Evolutionary conservation across 2,888 invertebrate genomes (phyloP), one percentile per base, ranked within the genome.

Genomic region (Cerastis leucographa): DNA sequence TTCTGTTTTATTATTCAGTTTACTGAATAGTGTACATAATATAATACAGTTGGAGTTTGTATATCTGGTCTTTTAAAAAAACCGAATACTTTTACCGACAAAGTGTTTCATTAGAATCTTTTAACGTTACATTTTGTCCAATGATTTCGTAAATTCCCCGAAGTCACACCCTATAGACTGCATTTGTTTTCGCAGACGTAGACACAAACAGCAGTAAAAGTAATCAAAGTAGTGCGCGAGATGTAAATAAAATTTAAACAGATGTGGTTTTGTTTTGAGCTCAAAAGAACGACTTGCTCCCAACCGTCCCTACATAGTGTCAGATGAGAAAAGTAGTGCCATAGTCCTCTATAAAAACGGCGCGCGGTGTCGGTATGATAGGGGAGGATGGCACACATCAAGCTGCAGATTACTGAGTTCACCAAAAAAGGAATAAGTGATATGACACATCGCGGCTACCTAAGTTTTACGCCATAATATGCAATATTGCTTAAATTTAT

Each of bases 401-500:
- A 42, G 17, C n/a, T 42, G 8, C 64, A 62, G 40, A n/a, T 62
- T 2, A 40, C 7, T 14, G 0, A n/a, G 7, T 62, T 62, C 35
- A 29, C 59, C 19, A 11, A 29, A 19, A 59, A 9, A 29, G 59
- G 3, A 19, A 29, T 59, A 59, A 29, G 29, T 9, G 29, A 59
- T 59, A 19, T 51, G 54, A 67, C 56, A 35, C 62, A 51, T 75
- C 35, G 66, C 42, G 54, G 66, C 29, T 56, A 67, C 56, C 59
- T 76, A 78, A 78, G 71, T 66, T 76, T 74, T 64, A 74, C 69
- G 69, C 40, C 65, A 49, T 46, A 70, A 51, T 69, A 76, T 82
- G 51, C 61, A 78, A 74, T 84, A 79, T 69, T 74, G 67, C 69
- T 77, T 72, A 81, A 67, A 89, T 87, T 76, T 73, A 76, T 85